These are phyloP conservation scores for Drosophila melanosoma DNA, from an alignment of 2,888 invertebrate genomes.

Conservation along the genomic window DNA sequence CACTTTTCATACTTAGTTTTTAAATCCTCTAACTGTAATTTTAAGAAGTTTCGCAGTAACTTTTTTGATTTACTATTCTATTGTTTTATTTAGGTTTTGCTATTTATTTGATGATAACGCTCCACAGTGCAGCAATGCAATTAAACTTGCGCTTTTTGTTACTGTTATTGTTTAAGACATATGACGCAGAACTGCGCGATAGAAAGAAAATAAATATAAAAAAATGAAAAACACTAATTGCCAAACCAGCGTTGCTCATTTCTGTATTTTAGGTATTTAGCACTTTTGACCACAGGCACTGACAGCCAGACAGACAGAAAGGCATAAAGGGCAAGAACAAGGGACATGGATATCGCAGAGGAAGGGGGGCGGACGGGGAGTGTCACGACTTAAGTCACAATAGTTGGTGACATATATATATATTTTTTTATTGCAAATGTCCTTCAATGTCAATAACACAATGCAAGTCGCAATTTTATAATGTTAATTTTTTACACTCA, in stretches of 20 bases:
- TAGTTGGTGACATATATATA: slow-evolving; percentile 17
- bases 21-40: neutral
- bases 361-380: neutral
- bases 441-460: slow-evolving; percentile 52
- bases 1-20: neutral
- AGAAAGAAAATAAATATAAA: slow-evolving; percentile 3
- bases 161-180: slow-evolving; percentile 1
- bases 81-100: neutral
- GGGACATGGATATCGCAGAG: neutral
- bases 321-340: neutral
- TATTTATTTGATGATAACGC: neutral
- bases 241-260: slow-evolving; percentile 40
- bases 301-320: neutral
- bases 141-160: slow-evolving; percentile 32
- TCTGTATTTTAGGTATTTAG: slow-evolving; percentile 58
- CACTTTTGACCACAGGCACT: slow-evolving; percentile 45
- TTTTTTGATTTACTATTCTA: neutral
- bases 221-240: slow-evolving; percentile 39
- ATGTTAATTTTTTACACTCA: slow-evolving; percentile 46
- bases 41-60: neutral
- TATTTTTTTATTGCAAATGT: slow-evolving; percentile 25
- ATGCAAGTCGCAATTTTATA: slow-evolving; percentile 41
- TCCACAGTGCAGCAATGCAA: slow-evolving; percentile 23
- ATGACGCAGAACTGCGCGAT: slow-evolving; percentile 20
- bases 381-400: slow-evolving; percentile 33